phyloP scores from a whole-genome alignment of 2,888 invertebrate species.

The Cantharis lateralis region DNA sequence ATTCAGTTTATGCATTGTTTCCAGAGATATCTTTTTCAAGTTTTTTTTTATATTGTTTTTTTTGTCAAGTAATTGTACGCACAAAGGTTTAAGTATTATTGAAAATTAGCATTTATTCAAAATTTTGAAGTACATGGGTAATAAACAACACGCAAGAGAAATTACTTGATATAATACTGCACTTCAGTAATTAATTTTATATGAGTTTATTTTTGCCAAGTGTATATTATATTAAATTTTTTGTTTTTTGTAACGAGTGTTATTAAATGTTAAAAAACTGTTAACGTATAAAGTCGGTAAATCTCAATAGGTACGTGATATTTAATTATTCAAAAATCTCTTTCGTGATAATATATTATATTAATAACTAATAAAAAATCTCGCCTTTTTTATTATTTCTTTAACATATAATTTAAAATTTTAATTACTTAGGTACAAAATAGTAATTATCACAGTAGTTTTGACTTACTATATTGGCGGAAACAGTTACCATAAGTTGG shows the following conservation, averaged over 20 bases:
- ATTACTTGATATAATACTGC: too few species aligned
- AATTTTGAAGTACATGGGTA: too few species aligned
- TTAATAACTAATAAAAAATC: background rate
- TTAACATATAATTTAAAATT: conserved; percentile 1
- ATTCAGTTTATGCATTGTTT: too few species aligned
- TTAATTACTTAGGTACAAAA: conserved; percentile 17
- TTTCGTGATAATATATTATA: background rate
- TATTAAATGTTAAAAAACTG: background rate
- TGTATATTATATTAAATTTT: too few species aligned
- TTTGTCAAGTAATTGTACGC: too few species aligned
- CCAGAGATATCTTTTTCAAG: too few species aligned
- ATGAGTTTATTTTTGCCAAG: too few species aligned
- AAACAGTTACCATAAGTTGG: conserved; percentile 16
- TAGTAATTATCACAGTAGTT: conserved; percentile 14
- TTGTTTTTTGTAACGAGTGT: background rate
- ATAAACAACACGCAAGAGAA: too few species aligned
- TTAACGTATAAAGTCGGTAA: background rate
- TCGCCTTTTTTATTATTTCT: background rate
- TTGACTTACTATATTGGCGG: conserved; percentile 19
- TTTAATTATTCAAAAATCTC: background rate
- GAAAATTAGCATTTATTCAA: too few species aligned
- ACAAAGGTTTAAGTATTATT: too few species aligned
- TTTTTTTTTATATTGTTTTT: too few species aligned
- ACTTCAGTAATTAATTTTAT: too few species aligned
- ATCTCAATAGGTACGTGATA: background rate